A percentile compares a stretch with the other conserved stretches of the same genome.
Evolutionary conservation across 2,888 invertebrate species (phyloP).

Genomic region (Sesamia inferens): DNA sequence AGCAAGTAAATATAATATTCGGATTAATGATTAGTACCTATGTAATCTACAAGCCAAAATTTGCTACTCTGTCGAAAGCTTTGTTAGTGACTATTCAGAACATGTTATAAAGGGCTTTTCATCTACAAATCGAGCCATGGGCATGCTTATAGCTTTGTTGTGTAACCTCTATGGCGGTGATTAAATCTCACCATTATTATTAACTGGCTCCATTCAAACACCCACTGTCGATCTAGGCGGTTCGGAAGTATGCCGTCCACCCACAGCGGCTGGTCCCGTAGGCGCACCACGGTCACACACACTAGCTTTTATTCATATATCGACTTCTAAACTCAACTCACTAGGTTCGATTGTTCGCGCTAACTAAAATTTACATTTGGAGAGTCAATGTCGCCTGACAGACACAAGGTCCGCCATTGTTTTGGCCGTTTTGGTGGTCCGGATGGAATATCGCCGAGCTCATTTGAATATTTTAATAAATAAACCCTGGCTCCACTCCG

Average conservation of each 20-base stretch:
- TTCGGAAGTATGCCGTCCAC: constrained; percentile 89
- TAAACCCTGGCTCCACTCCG: constrained; percentile 64
- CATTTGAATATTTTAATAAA: constrained; percentile 82
- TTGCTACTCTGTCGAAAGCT: constrained; percentile 77
- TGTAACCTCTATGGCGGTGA: constrained; percentile 89
- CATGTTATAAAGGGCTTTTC: constrained; percentile 72
- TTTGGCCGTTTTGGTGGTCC: constrained; percentile 86
- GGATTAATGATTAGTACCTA: constrained; percentile 82
- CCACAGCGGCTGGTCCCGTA: constrained; percentile 88
- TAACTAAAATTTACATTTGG: constrained; percentile 86
- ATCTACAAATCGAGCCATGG: constrained; percentile 81
- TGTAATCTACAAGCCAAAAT: constrained; percentile 76
- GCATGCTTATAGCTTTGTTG: constrained; percentile 87
- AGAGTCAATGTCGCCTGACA: constrained; percentile 86
- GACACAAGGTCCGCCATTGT: constrained; percentile 87
- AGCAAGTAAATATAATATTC: constrained; percentile 54
- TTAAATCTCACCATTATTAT: constrained; percentile 90
- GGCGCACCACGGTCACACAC: constrained; percentile 89
- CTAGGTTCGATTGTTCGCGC: constrained; percentile 86
- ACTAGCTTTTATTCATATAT: constrained; percentile 85
- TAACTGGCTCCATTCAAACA: constrained; percentile 90
- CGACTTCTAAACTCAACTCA: constrained; percentile 85
- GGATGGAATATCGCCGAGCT: constrained; percentile 77
- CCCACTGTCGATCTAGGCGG: constrained; percentile 89
- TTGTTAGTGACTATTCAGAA: constrained; percentile 85